These are phyloP conservation scores for Cyanocitta stelleri DNA, from an alignment of 2,113 vertebrate genomes.

Conservation along the genomic window DNA sequence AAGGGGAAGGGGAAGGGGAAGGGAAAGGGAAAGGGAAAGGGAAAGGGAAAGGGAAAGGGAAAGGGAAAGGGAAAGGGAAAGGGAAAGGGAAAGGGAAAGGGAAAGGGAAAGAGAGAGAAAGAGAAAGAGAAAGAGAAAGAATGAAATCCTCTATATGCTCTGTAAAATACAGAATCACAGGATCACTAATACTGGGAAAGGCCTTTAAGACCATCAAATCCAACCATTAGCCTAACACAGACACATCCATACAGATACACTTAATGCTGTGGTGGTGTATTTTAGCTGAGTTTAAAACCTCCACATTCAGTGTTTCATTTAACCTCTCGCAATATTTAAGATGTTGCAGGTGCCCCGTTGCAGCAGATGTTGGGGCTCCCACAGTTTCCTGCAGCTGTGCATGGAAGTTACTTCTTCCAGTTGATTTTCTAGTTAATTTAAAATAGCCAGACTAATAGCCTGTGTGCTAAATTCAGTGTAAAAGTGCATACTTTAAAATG, in stretches of 20 bases:
- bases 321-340: not conserved
- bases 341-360: not conserved
- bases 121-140: not conserved
- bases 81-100: too few relatives aligned
- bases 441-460: conserved; percentile 76
- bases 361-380: conserved; percentile 24
- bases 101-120: too few relatives aligned
- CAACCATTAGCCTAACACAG: not conserved
- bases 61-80: too few relatives aligned
- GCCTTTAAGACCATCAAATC: not conserved
- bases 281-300: not conserved
- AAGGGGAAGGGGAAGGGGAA: too few relatives aligned
- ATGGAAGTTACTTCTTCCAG: conserved; percentile 68
- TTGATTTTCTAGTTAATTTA: conserved; percentile 80
- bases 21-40: too few relatives aligned
- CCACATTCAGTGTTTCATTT: not conserved
- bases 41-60: too few relatives aligned
- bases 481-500: conserved; percentile 74
- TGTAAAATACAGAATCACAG: not conserved
- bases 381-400: conserved; percentile 60
- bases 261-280: not conserved
- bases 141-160: not conserved
- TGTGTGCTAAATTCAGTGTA: conserved; percentile 60
- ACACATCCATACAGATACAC: not conserved
- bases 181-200: not conserved